phyloP scores from a whole-genome alignment of 2,888 invertebrate genomes.

The Agelastica alni region DNA sequence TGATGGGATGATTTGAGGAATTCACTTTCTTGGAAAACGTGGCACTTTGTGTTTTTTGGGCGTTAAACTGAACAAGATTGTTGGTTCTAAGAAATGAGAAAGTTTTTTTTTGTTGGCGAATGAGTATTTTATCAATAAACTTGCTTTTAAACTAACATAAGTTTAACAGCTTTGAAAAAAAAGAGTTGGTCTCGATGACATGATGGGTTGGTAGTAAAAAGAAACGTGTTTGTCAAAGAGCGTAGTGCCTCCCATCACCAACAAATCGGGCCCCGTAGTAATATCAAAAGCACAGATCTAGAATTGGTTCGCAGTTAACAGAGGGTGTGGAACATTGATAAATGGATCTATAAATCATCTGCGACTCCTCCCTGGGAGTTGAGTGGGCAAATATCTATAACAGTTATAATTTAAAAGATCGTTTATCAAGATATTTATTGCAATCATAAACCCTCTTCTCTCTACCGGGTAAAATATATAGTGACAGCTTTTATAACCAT shows the following conservation, averaged over 20 bases:
- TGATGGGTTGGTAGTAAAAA: no score
- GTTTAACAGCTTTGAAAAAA: no score
- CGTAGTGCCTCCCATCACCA: constrained; percentile 7
- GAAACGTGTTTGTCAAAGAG: no score
- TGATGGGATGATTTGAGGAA: no score
- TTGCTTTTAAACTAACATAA: no score
- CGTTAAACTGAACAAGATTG: no score
- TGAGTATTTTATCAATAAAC: no score
- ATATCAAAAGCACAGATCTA: constrained; percentile 58
- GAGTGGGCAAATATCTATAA: constrained; percentile 60
- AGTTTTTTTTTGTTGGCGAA: no score
- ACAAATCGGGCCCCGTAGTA: neutral
- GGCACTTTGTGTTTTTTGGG: no score
- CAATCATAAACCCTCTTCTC: constrained; percentile 54
- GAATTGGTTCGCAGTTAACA: constrained; percentile 62
- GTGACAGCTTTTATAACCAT: constrained; percentile 46
- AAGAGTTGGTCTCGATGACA: no score
- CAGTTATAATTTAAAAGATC: constrained; percentile 59
- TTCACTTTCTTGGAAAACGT: no score
- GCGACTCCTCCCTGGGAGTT: constrained; percentile 57
- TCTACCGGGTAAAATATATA: constrained; percentile 34
- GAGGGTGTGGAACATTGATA: constrained; percentile 60
- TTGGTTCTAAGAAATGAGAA: no score
- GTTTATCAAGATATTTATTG: constrained; percentile 59
- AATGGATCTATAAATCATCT: constrained; percentile 58